phyloP scores from a whole-genome alignment of 2,888 invertebrate species.

The Orchesella flavescens region DNA sequence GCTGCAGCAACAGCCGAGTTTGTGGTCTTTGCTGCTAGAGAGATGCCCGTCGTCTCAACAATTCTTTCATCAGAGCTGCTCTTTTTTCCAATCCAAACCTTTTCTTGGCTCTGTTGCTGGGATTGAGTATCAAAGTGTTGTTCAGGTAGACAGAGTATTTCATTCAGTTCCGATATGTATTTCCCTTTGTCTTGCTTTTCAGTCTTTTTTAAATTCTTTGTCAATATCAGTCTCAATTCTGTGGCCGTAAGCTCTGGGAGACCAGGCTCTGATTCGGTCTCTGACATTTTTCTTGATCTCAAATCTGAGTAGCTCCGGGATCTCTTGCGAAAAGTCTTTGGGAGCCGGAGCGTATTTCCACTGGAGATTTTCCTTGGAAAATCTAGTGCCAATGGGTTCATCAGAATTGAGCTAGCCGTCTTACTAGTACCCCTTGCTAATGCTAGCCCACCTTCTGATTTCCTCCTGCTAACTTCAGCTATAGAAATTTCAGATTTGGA shows the following conservation, averaged over 20 bases:
- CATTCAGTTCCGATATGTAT: constrained; percentile 54
- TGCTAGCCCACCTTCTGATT: constrained; percentile 11
- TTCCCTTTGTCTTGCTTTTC: constrained; percentile 41
- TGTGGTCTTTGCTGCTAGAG: neutral
- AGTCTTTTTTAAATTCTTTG: constrained; percentile 52
- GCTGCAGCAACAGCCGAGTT: constrained; percentile 19
- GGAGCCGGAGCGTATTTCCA: constrained; percentile 51
- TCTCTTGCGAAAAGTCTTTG: constrained; percentile 58
- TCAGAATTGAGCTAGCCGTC: constrained; percentile 27
- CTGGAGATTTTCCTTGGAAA: constrained; percentile 1
- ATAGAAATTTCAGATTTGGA: neutral
- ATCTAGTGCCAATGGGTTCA: constrained; percentile 51
- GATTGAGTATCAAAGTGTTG: neutral
- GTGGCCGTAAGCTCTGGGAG: constrained; percentile 60
- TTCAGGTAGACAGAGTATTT: constrained; percentile 49
- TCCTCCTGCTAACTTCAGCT: neutral
- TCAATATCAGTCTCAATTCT: constrained; percentile 65
- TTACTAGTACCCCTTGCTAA: neutral
- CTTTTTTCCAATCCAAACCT: neutral
- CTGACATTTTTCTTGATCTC: constrained; percentile 18
- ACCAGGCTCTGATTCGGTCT: constrained; percentile 25
- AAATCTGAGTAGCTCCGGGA: constrained; percentile 63
- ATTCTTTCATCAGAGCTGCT: constrained; percentile 48
- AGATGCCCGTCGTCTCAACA: neutral
- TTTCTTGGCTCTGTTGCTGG: neutral